Base-by-base conservation (phyloP, 2,113 vertebrate species). In the Austrofundulus limnaeus region DNA sequence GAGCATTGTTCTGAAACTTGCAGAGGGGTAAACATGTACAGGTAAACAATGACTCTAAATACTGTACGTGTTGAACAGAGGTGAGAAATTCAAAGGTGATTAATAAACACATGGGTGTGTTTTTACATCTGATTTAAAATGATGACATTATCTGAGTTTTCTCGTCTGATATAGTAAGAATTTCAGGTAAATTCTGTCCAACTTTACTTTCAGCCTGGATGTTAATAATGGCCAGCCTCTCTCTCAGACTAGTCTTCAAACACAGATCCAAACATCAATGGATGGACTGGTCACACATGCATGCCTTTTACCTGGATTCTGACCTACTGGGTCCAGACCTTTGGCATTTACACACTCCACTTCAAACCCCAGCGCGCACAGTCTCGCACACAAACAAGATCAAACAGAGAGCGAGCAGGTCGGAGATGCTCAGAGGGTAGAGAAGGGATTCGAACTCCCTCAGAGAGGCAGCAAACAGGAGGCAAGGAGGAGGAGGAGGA, bases 281-380 rank as follows among this genome's bases (percentile, higher is more conserved):
- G 78, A 78, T 24, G 52, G 42, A 71, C 58, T 65, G 63, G 21
- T 59, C 52, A 23, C 31, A 31, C 50, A 46, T 48, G 9, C 46
- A 37, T 42, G 31, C 20, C 70, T 45, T 69, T 69, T 59, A 61
- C 62, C 73, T 25, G 59, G 60, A 83, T 75, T 75, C 66, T 86
- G 85, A 87, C 86, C 86, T 77, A 75, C 84, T 66, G 75, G 76
- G 79, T 63, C 23, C 47, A 74, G 83, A 89, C 87, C 84, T 80
- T 47, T 91, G 89, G 83, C 88, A 90, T 90, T 91, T 90, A 88
- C 88, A 88, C 88, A 83, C 81, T 79, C 56, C 58, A 89, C 70
- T 91, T 91, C 89, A 91, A 89, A 92, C 82, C 82, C 20, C 59
- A 38, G 66, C 61, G 56, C 66, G 60, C 86, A 77, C 67, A 38